Evolutionary conservation across 1,140 invertebrate species (phyloP), one percentile per base, ranked within the genome.

Genomic region (Metopolophium dirhodum): DNA sequence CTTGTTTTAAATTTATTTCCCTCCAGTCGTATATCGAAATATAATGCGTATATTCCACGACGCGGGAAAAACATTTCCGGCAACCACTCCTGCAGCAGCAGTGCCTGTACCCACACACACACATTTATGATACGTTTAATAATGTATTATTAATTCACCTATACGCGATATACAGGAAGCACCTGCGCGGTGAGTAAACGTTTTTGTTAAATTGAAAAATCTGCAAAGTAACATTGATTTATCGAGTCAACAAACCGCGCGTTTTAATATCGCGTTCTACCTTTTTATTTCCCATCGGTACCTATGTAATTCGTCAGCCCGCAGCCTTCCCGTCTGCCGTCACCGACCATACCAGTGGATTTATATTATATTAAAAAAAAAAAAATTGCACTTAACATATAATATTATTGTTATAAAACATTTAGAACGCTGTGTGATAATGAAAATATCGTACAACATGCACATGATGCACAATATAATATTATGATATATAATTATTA

Each of bases 221-320:
- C 61, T 77, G 61, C 61, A n/a, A 77, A 77, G 61, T 77, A 77
- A 77, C 61, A 77, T 77, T 77, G 61, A 77, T 77, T 77, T 77
- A 77, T 77, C n/a, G 61, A 77, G 61, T 77, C 61, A 77, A 77
- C 61, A 77, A n/a, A 77, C 61, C 30, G 6, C n/a, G 61, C 61
- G 61, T 77, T 77, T 77, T 77, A 77, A 77, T 77, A 35, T 77
- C n/a, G n/a, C n/a, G n/a, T 18, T 77, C 14, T 77, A 77, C 61
- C 30, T 18, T 77, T 77, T 77, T 77, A 77, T 77, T 77, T 77
- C n/a, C 30, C 61, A 77, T n/a, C n/a, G 61, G 30, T n/a, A 68
- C 57, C 11, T 41, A 41, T 41, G 41, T 41, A 41, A 41, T 41
- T 2, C 49, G 30, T 68, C 61, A 30, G 26, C 61, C 30, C 30